phyloP scores from a whole-genome alignment of 2,113 vertebrate species.

The Brienomyrus brachyistius region DNA sequence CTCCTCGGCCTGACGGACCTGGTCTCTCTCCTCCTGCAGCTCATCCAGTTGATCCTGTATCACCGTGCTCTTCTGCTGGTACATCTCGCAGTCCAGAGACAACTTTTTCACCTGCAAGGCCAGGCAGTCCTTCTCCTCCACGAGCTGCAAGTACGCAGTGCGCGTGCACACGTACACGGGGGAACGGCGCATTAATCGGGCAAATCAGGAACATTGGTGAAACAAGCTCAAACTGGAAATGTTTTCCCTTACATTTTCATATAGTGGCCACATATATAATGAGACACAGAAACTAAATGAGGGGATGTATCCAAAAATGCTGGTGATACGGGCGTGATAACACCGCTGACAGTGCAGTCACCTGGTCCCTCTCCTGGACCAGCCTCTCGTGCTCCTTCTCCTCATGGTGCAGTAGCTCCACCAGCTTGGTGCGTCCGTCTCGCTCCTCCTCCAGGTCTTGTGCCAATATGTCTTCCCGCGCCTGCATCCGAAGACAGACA shows the following conservation, averaged over 20 bases:
- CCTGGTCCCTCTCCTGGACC: conserved; percentile 52
- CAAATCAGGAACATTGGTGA: not conserved
- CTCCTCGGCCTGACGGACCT: conserved; percentile 48
- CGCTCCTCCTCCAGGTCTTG: conserved; percentile 56
- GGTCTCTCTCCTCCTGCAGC: conserved; percentile 74
- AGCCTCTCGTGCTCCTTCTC: conserved; percentile 38
- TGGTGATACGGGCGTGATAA: no score
- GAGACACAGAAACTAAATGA: not conserved
- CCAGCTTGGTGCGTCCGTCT: conserved; percentile 54
- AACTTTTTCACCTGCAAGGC: conserved; percentile 66
- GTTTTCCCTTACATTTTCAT: not conserved
- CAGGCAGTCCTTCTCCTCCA: conserved; percentile 70
- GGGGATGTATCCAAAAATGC: not conserved
- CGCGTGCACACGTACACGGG: not conserved
- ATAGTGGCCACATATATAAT: not conserved
- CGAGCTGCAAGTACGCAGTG: conserved; percentile 46
- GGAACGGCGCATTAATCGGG: not conserved
- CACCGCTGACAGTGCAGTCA: conserved; percentile 12
- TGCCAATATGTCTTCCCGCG: conserved; percentile 57
- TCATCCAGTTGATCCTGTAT: conserved; percentile 69
- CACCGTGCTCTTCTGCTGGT: conserved; percentile 62
- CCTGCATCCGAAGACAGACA: conserved; percentile 35
- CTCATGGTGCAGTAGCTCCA: conserved; percentile 50
- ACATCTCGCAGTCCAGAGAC: conserved; percentile 69
- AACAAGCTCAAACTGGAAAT: not conserved